A percentile compares a stretch with the other conserved stretches of the same genome.
Conservation (phyloP, 2,888 invertebrate genomes). For the Scaeva pyrastri region DNA sequence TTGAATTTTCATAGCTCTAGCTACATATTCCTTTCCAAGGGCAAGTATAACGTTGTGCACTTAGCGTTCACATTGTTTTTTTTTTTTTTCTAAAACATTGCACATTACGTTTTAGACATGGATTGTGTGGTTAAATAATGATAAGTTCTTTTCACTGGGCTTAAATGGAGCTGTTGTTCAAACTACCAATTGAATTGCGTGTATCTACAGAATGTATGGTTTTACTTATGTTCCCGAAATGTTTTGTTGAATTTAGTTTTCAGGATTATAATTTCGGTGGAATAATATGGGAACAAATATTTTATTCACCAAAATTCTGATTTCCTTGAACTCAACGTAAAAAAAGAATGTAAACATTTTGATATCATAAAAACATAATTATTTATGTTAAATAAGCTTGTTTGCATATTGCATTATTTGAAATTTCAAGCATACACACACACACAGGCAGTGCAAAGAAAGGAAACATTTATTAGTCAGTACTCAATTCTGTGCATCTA, state of each 20-base stretch:
- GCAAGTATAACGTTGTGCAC: slow-evolving; percentile 32
- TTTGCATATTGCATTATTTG: no score
- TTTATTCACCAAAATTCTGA: no score
- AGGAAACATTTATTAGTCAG: no score
- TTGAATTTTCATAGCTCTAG: slow-evolving; percentile 46
- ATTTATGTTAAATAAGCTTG: no score
- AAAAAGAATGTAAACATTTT: no score
- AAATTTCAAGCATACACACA: no score
- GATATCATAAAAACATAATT: no score
- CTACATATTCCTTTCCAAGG: slow-evolving; percentile 33
- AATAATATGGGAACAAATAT: no score
- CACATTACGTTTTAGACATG: slow-evolving; percentile 35
- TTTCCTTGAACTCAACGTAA: no score
- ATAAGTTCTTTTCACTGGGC: slow-evolving; percentile 5
- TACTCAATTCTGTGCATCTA: no score
- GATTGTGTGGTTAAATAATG: slow-evolving; percentile 36
- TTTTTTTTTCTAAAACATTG: slow-evolving; percentile 47
- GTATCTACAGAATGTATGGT: not conserved
- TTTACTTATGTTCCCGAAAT: not conserved
- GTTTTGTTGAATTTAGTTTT: not conserved
- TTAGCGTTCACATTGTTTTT: slow-evolving; percentile 36
- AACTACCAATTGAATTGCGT: slow-evolving; percentile 37
- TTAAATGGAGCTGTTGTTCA: slow-evolving; percentile 34
- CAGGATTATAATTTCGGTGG: no score
- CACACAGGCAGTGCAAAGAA: no score